Evolutionary conservation across 2,888 invertebrate species (phyloP).

Genomic region (Epistrophella euchroma): DNA sequence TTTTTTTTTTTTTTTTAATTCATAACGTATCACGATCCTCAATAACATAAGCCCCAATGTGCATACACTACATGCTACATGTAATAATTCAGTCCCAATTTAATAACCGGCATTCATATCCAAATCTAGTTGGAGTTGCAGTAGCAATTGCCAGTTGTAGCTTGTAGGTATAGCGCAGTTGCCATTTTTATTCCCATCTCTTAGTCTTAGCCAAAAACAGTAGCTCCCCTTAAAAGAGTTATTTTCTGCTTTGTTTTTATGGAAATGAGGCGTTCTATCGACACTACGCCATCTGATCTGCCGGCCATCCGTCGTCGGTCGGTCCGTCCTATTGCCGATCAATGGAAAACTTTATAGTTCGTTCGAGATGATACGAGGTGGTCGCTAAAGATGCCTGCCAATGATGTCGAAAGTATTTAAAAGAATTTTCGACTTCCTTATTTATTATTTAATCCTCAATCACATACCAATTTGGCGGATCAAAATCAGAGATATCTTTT

Average conservation of each 20-base stretch:
- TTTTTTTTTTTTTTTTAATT: conserved; percentile 15
- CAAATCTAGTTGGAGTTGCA: neutral
- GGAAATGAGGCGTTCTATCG: conserved; percentile 74
- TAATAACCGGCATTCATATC: conserved; percentile 60
- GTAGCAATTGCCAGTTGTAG: neutral
- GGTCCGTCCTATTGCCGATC: conserved; percentile 49
- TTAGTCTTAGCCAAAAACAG: conserved; percentile 48
- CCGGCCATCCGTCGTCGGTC: conserved; percentile 9
- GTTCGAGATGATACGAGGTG: conserved; percentile 34
- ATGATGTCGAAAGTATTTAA: conserved; percentile 2
- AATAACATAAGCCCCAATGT: conserved; percentile 35
- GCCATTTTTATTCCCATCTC: conserved; percentile 13
- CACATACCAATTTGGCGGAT: no score
- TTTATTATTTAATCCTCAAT: no score
- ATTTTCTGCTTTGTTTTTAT: conserved; percentile 73
- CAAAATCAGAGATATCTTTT: no score
- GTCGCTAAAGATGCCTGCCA: conserved; percentile 35
- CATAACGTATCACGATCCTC: conserved; percentile 61
- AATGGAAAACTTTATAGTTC: conserved; percentile 44
- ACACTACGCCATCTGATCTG: conserved; percentile 66
- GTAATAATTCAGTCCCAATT: conserved; percentile 56
- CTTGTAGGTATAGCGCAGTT: neutral
- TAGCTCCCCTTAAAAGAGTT: conserved; percentile 65
- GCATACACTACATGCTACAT: conserved; percentile 9
- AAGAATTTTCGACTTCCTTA: no score